Evolutionary conservation across 2,797 vertebrate genomes (phyloP), one percentile per base, ranked within the genome.

Genomic region (Diceros bicornis): DNA sequence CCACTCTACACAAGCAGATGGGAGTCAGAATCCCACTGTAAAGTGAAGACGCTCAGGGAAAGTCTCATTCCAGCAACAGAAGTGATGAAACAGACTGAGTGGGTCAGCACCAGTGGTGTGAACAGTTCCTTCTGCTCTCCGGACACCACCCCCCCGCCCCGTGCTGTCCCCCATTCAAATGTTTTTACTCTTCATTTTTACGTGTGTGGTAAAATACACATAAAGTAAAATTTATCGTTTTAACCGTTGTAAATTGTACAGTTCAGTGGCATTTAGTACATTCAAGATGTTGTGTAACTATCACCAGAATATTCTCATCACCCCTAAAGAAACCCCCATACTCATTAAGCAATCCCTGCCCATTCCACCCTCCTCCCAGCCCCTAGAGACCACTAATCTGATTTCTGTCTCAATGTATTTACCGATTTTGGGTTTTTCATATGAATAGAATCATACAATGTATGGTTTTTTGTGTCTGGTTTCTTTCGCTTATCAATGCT

Each of bases 51-150:
- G n/a, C n/a, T n/a, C n/a, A n/a, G n/a, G n/a, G n/a, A n/a, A n/a
- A n/a, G n/a, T n/a, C n/a, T n/a, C n/a, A n/a, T n/a, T n/a, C n/a
- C n/a, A n/a, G n/a, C n/a, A n/a, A n/a, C n/a, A n/a, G n/a, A n/a
- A n/a, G n/a, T n/a, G n/a, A n/a, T n/a, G n/a, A n/a, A n/a, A n/a
- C n/a, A n/a, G n/a, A n/a, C n/a, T 2, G 8, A 20, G 2, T 20
- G 32, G 74, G 91, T 92, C 90, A 92, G 79, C 90, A 84, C 79
- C 41, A 25, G n/a, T 0, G 18, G 20, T 23, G 68, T 64, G 90
- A 79, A 92, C 57, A 92, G 79, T 62, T 84, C 68, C 57, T 20
- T 0, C 25, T 41, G 44, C n/a, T 29, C 62, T 57, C 50, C 1
- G 50, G 50, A n/a, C 62, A 8, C 1, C 14, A 27, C 37, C 14